phyloP scores from a whole-genome alignment of 2,113 vertebrate species.

The Saguinus imperator region DNA sequence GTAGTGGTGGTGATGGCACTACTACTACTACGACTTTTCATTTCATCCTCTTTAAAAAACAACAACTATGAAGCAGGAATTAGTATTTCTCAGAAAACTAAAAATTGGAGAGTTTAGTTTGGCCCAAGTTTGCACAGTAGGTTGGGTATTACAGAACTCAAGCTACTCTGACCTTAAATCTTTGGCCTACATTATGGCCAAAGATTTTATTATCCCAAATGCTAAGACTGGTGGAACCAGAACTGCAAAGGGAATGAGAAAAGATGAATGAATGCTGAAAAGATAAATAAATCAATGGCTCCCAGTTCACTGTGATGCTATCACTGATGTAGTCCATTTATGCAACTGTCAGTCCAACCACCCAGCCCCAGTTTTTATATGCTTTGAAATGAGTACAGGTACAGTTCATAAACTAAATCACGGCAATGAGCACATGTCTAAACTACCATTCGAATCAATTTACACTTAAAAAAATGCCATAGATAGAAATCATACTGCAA shows the following conservation, averaged over 20 bases:
- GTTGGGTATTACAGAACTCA: background rate
- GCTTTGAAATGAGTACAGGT: background rate
- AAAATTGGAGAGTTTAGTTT: background rate
- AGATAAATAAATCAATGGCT: background rate
- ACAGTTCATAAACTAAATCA: background rate
- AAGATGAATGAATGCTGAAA: background rate
- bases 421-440: background rate
- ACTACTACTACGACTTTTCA: background rate
- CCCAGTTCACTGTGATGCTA: background rate
- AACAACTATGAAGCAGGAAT: background rate
- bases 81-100: background rate
- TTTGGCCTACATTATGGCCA: background rate
- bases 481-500: background rate
- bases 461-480: background rate
- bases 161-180: background rate
- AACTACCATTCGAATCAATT: background rate
- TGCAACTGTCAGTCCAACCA: background rate
- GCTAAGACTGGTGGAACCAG: background rate
- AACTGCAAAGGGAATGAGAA: background rate
- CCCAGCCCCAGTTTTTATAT: background rate
- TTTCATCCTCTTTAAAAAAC: background rate
- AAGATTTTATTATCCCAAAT: background rate
- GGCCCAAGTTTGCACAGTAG: background rate
- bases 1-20: background rate
- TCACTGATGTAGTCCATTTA: background rate